Evolutionary conservation across 2,113 vertebrate genomes (phyloP), one percentile per base, ranked within the genome.

Genomic region (Pithys albifrons): DNA sequence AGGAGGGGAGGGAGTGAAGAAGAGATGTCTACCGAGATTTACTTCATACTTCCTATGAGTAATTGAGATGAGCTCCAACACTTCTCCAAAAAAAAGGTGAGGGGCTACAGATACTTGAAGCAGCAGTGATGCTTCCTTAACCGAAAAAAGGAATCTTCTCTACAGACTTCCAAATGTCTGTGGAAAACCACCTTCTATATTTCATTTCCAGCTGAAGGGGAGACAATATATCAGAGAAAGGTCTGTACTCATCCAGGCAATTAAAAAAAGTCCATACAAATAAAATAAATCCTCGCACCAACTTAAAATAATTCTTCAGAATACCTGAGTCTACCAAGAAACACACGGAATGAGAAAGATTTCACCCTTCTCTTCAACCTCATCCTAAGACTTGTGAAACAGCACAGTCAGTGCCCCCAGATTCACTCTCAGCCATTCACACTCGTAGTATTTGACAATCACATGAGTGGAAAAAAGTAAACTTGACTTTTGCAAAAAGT

Each of bases 271-370:
- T 2, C 22, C 18, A 18, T 19, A 43, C 9, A 79, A 72, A 58
- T 24, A 64, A 70, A 48, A 67, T 31, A 57, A 61, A 57, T 8
- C 3, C 2, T 52, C 45, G 27, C 6, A 3, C 7, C 20, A 33
- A 19, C 31, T 77, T 91, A 74, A 91, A 69, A 82, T 37, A 17
- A 10, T 23, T 55, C 31, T 39, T 89, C 46, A 41, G 27, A 73
- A 70, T 70, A 31, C 46, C n/a, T 77, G 9, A 84, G 57, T 31
- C 46, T 57, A 76, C 13, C 16, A 74, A 58, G 41, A 70, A 87
- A 45, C 3, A 2, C 10, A 49, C 1, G 28, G 64, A 24, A 73
- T 19, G 11, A 71, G 2, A 5, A 69, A 0, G 11, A 80, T 16
- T 41, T 25, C n/a, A 35, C 46, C 25, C 79, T n/a, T 23, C 45